These are phyloP conservation scores for Vanessa tameamea DNA, from an alignment of 1,140 invertebrate genomes.

Conservation along the genomic window DNA sequence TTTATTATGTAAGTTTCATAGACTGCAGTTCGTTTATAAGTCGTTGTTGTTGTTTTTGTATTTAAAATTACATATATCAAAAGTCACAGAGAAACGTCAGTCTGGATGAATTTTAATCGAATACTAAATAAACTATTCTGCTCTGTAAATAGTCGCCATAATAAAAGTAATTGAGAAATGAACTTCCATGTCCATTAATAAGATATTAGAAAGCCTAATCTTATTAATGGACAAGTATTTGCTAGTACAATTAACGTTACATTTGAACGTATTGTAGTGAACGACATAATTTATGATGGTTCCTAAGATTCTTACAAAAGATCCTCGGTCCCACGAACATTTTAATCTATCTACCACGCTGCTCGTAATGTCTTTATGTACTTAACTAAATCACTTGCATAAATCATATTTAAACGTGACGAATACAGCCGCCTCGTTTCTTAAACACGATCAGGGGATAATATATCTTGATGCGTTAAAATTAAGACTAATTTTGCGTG, in stretches of 20 bases:
- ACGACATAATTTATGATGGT: conserved; percentile 53
- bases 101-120: no score
- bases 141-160: neutral
- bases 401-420: conserved; percentile 77
- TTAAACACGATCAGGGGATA: conserved; percentile 35
- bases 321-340: conserved; percentile 53
- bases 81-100: no score
- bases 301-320: conserved; percentile 48
- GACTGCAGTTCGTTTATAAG: no score
- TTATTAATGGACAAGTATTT: conserved; percentile 11
- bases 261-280: conserved; percentile 5
- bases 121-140: no score
- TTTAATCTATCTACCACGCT: conserved; percentile 67
- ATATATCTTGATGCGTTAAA: conserved; percentile 28
- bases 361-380: conserved; percentile 71
- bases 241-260: conserved; percentile 5
- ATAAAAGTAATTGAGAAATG: neutral
- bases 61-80: no score
- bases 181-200: neutral
- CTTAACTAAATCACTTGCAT: conserved; percentile 78
- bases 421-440: conserved; percentile 49
- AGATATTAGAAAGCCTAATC: neutral
- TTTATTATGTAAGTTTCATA: no score
- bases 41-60: no score
- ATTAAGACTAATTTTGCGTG: conserved; percentile 18